phyloP scores from a whole-genome alignment of 2,888 invertebrate genomes.

The Germaria angustata region DNA sequence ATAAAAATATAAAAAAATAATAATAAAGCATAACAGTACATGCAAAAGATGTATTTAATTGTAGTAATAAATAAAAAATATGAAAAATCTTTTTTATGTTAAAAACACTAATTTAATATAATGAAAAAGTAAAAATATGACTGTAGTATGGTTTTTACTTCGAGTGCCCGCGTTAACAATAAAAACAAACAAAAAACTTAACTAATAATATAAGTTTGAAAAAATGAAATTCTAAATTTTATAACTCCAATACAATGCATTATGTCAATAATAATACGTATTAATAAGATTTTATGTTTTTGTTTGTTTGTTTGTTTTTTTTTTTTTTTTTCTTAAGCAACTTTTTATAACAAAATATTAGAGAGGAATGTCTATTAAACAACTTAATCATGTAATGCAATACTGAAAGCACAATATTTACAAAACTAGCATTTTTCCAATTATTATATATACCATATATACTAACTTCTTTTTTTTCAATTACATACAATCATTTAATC shows the following conservation, averaged over 20 bases:
- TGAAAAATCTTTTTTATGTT: constrained; percentile 38
- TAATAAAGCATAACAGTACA: neutral
- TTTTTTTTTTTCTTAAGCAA: no score
- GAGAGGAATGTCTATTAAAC: no score
- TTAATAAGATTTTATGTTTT: no score
- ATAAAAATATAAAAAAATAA: constrained; percentile 7
- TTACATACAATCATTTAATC: no score
- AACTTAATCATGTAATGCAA: no score
- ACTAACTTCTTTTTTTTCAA: neutral
- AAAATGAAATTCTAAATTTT: constrained; percentile 52
- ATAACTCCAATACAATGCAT: constrained; percentile 35
- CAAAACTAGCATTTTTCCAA: no score
- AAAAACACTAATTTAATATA: constrained; percentile 30
- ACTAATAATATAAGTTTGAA: neutral
- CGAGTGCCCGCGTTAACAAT: neutral
- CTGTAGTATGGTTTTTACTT: constrained; percentile 20
- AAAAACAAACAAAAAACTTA: neutral
- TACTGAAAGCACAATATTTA: neutral
- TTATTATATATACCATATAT: no score
- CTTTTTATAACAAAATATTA: no score
- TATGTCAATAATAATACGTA: neutral
- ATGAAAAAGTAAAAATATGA: neutral
- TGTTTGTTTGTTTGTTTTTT: no score
- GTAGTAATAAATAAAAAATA: constrained; percentile 2
- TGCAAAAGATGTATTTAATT: constrained; percentile 6